Evolutionary conservation across 2,797 vertebrate genomes (phyloP), one percentile per base, ranked within the genome.

Genomic region (Chaenodraco wilsoni): DNA sequence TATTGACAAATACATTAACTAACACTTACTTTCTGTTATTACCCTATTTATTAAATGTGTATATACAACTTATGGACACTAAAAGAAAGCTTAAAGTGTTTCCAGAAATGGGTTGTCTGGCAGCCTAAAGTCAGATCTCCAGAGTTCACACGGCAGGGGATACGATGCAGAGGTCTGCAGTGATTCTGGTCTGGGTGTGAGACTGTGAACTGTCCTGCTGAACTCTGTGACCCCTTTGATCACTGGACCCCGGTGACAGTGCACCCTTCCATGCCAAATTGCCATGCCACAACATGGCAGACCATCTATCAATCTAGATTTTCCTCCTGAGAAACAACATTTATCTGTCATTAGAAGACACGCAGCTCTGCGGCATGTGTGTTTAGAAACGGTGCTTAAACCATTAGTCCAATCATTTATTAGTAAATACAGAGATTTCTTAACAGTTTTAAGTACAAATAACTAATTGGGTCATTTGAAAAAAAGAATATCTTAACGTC

Each of bases 181-280:
- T 16, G 84, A 45, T 79, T 21, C 16, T 33, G 43, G 58, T 48
- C 2, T 3, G 72, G 76, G 76, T 76, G 81, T 76, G 84, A 81
- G 70, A 17, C 69, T 70, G 74, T 51, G 84, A 87, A 70, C 74
- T 76, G 84, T 91, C 84, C 84, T 17, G 69, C 81, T 84, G 86
- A 91, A 85, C 90, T 37, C 73, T 4, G 58, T 0, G 72, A 65
- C 86, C 70, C 54, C 90, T 92, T 92, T 91, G 91, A 93, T 93
- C 92, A 84, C 64, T 76, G 83, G 79, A 76, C 77, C 83, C 69
- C 17, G 84, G 85, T 84, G 90, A 88, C 88, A 65, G 83, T 65
- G 63, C 79, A 19, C 72, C 75, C 52, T 75, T 86, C 82, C 79
- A 2, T 51, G 74, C 79, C 83, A 86, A 89, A 92, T 91, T 83